Evolutionary conservation across 2,888 invertebrate species (phyloP).

Genomic region (Tribolium freemani): DNA sequence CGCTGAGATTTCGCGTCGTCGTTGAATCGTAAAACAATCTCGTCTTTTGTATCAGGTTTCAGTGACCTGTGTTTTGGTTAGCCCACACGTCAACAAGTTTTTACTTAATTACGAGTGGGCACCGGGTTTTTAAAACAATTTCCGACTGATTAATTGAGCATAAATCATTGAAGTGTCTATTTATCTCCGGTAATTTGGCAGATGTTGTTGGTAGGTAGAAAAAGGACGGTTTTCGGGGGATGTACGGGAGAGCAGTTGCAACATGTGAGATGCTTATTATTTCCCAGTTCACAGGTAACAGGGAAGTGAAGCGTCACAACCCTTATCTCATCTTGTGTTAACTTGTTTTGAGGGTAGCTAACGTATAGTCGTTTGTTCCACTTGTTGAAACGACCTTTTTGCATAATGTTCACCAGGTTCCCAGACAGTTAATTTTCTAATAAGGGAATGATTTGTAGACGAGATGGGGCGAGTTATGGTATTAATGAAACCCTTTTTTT

Average conservation of each 20-base stretch:
- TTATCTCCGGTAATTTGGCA: constrained; percentile 36
- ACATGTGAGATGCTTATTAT: constrained; percentile 45
- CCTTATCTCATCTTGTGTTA: constrained; percentile 46
- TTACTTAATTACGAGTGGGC: constrained; percentile 14
- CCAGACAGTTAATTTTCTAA: constrained; percentile 44
- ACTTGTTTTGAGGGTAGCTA: constrained; percentile 42
- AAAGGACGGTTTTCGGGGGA: constrained; percentile 1
- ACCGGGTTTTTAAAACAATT: constrained; percentile 23
- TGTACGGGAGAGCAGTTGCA: constrained; percentile 42
- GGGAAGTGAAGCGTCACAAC: constrained; percentile 45
- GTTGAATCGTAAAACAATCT: background rate
- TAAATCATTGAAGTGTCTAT: constrained; percentile 22
- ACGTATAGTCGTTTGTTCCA: constrained; percentile 46
- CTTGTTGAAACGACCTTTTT: constrained; percentile 46
- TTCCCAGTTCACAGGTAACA: constrained; percentile 48
- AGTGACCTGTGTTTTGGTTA: background rate
- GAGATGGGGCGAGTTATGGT: background rate
- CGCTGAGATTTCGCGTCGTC: background rate
- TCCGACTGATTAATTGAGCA: constrained; percentile 29
- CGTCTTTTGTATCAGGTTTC: background rate
- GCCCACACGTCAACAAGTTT: constrained; percentile 21
- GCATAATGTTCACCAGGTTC: constrained; percentile 44
- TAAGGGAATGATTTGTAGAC: constrained; percentile 44
- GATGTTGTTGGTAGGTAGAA: constrained; percentile 19
- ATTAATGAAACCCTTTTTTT: background rate